These are phyloP conservation scores for Pachycephala philippinensis DNA, from an alignment of 2,113 vertebrate species.

Conservation along the genomic window DNA sequence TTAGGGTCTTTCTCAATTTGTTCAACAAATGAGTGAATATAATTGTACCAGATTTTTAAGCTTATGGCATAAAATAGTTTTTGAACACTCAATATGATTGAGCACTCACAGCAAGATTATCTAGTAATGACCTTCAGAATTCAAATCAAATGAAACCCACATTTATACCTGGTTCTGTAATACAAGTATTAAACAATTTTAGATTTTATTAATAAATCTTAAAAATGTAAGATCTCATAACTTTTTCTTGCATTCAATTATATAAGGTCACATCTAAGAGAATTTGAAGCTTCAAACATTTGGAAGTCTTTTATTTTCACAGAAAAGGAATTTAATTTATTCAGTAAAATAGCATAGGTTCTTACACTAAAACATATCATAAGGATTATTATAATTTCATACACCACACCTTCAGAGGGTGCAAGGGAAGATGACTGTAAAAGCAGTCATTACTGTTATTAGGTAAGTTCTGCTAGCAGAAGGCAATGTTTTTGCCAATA, in stretches of 20 bases:
- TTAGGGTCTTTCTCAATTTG: neutral
- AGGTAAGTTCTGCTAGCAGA: neutral
- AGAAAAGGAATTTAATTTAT: neutral
- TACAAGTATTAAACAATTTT: neutral
- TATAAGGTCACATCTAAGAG: neutral
- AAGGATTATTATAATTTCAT: neutral
- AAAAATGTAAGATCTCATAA: neutral
- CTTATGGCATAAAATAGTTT: neutral
- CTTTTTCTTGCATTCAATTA: neutral
- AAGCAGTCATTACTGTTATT: neutral
- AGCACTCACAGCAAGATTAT: neutral
- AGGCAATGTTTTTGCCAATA: neutral
- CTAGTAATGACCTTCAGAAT: neutral
- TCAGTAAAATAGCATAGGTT: accelerated
- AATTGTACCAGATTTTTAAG: neutral
- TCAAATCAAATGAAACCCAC: neutral
- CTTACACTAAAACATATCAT: neutral
- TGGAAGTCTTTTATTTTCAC: neutral
- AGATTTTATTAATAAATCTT: neutral
- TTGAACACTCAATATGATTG: neutral
- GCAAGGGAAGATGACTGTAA: neutral
- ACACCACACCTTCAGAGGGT: neutral
- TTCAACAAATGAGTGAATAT: neutral
- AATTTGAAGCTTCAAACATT: neutral
- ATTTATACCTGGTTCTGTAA: neutral